Evolutionary conservation across 1,140 invertebrate genomes (phyloP).

Genomic region (Arctopsyche grandis): DNA sequence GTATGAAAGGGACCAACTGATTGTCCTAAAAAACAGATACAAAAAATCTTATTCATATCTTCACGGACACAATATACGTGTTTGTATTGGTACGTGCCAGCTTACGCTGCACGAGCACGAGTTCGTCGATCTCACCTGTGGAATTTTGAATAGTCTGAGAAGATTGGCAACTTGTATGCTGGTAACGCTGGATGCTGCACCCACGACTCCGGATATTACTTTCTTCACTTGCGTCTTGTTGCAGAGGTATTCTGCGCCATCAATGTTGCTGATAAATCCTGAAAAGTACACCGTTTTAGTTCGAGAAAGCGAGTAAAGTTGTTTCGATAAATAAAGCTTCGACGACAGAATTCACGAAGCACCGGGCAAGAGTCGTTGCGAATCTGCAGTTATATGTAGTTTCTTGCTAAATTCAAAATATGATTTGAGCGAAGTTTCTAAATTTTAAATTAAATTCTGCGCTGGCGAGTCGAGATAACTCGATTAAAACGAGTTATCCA

Average conservation of each 20-base stretch:
- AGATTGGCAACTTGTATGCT: slow-evolving; percentile 97
- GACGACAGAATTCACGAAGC: no score
- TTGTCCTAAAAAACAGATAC: no score
- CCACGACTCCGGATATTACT: slow-evolving; percentile 95
- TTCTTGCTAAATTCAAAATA: neutral
- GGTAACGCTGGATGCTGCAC: slow-evolving; percentile 93
- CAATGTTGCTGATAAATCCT: slow-evolving; percentile 96
- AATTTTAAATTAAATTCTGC: neutral
- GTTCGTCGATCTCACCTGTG: slow-evolving; percentile 92
- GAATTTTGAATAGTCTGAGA: slow-evolving; percentile 92
- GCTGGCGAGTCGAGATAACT: neutral
- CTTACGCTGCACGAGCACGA: no score
- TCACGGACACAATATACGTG: no score
- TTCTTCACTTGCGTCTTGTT: slow-evolving; percentile 85
- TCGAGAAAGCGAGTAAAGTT: no score
- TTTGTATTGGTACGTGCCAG: no score
- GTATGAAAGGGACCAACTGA: no score
- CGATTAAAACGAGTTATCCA: slow-evolving; percentile 16
- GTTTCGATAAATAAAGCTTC: no score
- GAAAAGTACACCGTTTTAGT: slow-evolving; percentile 56
- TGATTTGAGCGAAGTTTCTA: neutral
- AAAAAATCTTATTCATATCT: no score
- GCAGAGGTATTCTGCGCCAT: slow-evolving; percentile 89
- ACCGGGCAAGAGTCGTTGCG: no score
- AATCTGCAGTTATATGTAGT: no score